A percentile compares a stretch with the other conserved stretches of the same genome.
Conservation (phyloP, 92 coral and sea anemone species). For the Scolanthus callimorphus region DNA sequence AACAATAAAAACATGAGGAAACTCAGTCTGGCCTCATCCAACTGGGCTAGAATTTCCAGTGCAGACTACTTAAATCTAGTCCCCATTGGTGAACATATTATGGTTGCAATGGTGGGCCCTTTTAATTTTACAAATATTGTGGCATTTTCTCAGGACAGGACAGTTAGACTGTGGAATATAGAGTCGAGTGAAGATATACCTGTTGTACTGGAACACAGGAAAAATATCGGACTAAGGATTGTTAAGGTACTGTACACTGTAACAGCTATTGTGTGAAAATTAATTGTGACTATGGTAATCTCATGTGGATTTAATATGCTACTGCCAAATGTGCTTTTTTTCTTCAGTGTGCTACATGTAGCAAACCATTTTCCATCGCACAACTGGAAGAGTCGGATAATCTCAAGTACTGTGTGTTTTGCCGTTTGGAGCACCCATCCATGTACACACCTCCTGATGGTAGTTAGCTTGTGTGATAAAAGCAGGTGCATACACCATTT, state of each 20-base stretch:
- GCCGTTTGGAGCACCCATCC: slow-evolving; percentile 83
- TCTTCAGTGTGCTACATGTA: slow-evolving; percentile 86
- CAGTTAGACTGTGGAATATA: slow-evolving; percentile 91
- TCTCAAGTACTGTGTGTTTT: slow-evolving; percentile 91
- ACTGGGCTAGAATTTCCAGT: too few relatives aligned
- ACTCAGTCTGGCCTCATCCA: too few relatives aligned
- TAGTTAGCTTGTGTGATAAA: neutral
- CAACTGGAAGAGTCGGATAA: slow-evolving; percentile 89
- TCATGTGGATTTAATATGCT: too few relatives aligned
- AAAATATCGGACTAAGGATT: slow-evolving; percentile 92
- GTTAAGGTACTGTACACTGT: slow-evolving; percentile 90
- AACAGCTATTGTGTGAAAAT: too few relatives aligned
- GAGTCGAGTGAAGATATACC: slow-evolving; percentile 95
- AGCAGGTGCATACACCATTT: too few relatives aligned
- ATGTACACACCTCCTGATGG: slow-evolving; percentile 21
- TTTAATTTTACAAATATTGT: too few relatives aligned
- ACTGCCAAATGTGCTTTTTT: too few relatives aligned
- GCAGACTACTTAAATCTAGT: too few relatives aligned
- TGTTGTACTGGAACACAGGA: slow-evolving; percentile 95
- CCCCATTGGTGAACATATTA: too few relatives aligned
- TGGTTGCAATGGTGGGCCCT: too few relatives aligned
- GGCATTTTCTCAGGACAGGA: slow-evolving; percentile 81
- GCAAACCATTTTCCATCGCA: slow-evolving; percentile 97
- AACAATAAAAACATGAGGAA: too few relatives aligned
- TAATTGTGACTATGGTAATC: too few relatives aligned